phyloP scores from a whole-genome alignment of 2,113 vertebrate genomes.

The Datnioides undecimradiatus region DNA sequence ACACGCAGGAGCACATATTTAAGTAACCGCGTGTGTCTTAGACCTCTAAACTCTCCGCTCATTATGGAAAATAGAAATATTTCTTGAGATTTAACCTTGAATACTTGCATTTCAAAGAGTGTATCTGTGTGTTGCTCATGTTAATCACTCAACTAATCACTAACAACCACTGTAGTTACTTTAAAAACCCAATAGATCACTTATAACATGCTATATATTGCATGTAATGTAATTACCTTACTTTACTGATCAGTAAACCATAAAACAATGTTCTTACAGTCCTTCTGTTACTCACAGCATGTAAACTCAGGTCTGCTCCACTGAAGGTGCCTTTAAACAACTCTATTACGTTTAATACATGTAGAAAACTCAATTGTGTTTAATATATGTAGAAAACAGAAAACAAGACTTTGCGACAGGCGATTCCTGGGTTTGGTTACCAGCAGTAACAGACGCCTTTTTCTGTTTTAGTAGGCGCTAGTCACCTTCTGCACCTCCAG shows the following conservation, averaged over 20 bases:
- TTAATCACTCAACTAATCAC: not conserved
- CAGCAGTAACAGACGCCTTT: not conserved
- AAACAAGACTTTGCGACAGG: not conserved
- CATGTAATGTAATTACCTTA: not conserved
- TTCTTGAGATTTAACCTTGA: not conserved
- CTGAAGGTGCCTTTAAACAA: not conserved
- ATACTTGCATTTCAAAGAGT: no score
- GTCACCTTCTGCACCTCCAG: no score
- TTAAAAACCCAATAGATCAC: not conserved
- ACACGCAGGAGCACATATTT: not conserved
- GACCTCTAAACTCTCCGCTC: not conserved
- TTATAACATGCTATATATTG: not conserved
- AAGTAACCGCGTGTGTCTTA: not conserved
- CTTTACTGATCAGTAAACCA: not conserved
- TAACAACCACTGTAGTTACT: not conserved
- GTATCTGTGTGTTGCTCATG: not conserved
- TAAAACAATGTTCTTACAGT: no score
- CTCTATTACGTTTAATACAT: not conserved
- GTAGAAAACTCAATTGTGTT: not conserved
- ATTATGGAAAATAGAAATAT: no score
- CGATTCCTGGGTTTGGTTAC: not conserved
- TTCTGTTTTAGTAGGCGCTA: no score
- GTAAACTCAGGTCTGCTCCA: not conserved
- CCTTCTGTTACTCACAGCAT: no score
- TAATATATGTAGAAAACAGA: not conserved